Conservation (phyloP, 2,113 vertebrate species). For the Pterophyllum scalare region DNA sequence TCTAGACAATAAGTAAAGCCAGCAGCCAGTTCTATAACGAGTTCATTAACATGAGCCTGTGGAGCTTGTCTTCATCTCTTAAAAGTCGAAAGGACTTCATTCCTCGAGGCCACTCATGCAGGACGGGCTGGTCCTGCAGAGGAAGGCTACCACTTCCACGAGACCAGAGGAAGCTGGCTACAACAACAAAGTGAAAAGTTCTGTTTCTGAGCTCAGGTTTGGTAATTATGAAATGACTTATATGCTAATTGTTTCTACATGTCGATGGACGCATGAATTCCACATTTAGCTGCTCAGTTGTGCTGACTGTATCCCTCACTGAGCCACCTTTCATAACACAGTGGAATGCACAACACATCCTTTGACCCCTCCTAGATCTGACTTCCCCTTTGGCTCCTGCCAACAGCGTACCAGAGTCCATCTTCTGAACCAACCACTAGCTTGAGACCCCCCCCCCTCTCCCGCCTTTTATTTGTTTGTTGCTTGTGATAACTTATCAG, state of each 20-base stretch:
- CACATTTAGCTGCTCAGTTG: background rate
- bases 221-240: background rate
- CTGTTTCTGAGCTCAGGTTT: background rate
- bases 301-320: background rate
- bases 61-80: background rate
- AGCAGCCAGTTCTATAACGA: background rate
- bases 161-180: background rate
- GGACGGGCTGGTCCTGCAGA: background rate
- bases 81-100: background rate
- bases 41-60: background rate
- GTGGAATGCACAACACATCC: slow-evolving; percentile 35
- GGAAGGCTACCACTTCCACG: background rate
- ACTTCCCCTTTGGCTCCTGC: slow-evolving; percentile 29
- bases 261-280: background rate
- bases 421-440: background rate
- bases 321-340: background rate
- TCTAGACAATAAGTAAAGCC: background rate
- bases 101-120: slow-evolving; percentile 3
- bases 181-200: background rate
- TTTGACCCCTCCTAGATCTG: slow-evolving; percentile 12
- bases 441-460: background rate
- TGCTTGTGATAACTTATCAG: slow-evolving; percentile 15
- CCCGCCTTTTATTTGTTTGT: background rate
- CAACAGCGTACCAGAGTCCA: background rate
- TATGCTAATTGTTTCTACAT: background rate